Conservation (phyloP, 2,113 vertebrate species). For the Lophura nycthemera region DNA sequence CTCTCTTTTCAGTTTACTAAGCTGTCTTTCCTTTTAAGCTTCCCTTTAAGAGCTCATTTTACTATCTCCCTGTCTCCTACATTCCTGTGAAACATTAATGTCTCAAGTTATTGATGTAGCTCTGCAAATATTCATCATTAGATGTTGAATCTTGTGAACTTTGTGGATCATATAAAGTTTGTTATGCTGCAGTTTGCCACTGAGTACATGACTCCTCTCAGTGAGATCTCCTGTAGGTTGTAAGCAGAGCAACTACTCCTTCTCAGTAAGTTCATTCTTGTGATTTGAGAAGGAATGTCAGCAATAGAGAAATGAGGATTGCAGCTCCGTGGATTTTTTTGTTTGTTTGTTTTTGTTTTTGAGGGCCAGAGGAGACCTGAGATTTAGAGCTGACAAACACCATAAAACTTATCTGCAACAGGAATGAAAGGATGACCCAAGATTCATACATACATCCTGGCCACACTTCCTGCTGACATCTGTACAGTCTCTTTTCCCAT, state of each 20-base stretch:
- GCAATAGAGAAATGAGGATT: not conserved
- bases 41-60: not conserved
- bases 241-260: not conserved
- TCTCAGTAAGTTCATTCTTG: not conserved
- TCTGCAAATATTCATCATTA: accelerated
- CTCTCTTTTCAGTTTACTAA: not conserved
- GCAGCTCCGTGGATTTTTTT: not conserved
- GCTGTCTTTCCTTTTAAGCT: not conserved
- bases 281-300: not conserved
- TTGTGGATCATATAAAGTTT: not conserved
- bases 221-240: not conserved
- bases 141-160: accelerated
- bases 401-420: not conserved
- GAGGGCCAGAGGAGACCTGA: not conserved
- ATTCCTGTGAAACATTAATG: not conserved
- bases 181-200: not conserved
- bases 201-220: not conserved
- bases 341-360: not conserved
- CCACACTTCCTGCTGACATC: not conserved
- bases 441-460: accelerated
- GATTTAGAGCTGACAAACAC: not conserved
- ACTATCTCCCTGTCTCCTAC: accelerated
- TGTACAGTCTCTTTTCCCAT: accelerated
- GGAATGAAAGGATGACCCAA: not conserved
- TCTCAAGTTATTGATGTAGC: not conserved